Evolutionary conservation across 1,140 invertebrate genomes (phyloP).

Genomic region (Dendrolimus punctatus): DNA sequence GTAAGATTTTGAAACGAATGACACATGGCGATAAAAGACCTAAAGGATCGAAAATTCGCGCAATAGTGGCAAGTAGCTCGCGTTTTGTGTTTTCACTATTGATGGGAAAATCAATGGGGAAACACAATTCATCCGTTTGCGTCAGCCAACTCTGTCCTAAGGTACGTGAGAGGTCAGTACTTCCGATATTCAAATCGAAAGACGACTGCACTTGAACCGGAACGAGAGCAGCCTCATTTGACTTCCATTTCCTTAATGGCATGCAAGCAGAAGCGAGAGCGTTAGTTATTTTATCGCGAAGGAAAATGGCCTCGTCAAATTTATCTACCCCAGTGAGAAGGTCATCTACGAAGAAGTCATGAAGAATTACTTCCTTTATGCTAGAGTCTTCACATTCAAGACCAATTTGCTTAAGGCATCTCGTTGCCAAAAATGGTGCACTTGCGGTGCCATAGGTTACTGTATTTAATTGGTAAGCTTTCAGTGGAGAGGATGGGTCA

Average conservation of each 20-base stretch:
- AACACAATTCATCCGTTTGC: conserved; percentile 9
- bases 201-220: conserved; percentile 1
- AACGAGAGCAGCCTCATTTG: conserved; percentile 2
- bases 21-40: conserved; percentile 4
- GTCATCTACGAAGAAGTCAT: conserved; percentile 69
- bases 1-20: conserved; percentile 2
- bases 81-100: conserved; percentile 12
- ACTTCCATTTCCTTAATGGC: conserved; percentile 15
- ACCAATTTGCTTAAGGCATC: conserved; percentile 17
- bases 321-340: conserved; percentile 40
- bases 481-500: too few relatives aligned
- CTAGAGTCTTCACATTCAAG: conserved; percentile 11
- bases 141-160: conserved; percentile 18
- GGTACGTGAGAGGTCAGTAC: conserved; percentile 6
- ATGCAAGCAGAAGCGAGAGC: conserved; percentile 9
- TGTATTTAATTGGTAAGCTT: too few relatives aligned
- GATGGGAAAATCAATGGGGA: conserved; percentile 5
- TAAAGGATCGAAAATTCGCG: conserved; percentile 10
- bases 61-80: conserved; percentile 7
- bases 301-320: conserved; percentile 11
- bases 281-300: conserved; percentile 11
- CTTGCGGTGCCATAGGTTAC: too few relatives aligned
- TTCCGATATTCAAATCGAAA: conserved; percentile 14
- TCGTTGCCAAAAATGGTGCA: conserved; percentile 15
- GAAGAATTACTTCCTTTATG: conserved; percentile 20